Conservation (phyloP, 2,888 invertebrate genomes). For the Lasioglossum marginatum region DNA sequence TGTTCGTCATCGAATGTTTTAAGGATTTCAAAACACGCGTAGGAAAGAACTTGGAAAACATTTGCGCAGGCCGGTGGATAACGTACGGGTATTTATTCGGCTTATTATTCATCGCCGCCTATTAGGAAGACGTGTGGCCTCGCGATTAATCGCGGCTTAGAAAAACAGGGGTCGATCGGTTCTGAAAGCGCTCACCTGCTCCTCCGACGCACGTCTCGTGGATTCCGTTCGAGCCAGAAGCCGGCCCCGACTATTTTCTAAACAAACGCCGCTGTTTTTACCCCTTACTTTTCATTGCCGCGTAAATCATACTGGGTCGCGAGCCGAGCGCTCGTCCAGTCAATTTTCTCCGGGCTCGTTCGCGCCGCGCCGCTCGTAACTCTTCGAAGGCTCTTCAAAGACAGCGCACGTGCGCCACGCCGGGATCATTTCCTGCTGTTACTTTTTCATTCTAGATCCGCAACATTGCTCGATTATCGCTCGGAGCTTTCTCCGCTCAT, state of each 20-base stretch:
- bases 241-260: constrained; percentile 51
- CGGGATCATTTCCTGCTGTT: neutral
- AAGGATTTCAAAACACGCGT: neutral
- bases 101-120: neutral
- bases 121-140: neutral
- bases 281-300: constrained; percentile 38
- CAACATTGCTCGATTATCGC: constrained; percentile 20
- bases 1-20: neutral
- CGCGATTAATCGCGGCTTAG: constrained; percentile 44
- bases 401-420: constrained; percentile 11
- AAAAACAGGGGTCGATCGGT: constrained; percentile 41
- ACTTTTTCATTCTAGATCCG: neutral
- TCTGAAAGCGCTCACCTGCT: constrained; percentile 45
- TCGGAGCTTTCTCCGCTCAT: neutral
- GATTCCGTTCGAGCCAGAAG: constrained; percentile 20
- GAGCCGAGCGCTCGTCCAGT: constrained; percentile 22
- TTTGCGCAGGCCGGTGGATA: neutral
- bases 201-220: constrained; percentile 17
- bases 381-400: constrained; percentile 11
- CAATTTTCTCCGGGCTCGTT: constrained; percentile 39
- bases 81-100: constrained; percentile 18
- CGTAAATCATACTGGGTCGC: constrained; percentile 49
- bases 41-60: neutral
- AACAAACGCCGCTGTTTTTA: constrained; percentile 55
- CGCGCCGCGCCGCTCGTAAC: constrained; percentile 19